Conservation (phyloP, 2,113 vertebrate genomes). For the Neogale vison region DNA sequence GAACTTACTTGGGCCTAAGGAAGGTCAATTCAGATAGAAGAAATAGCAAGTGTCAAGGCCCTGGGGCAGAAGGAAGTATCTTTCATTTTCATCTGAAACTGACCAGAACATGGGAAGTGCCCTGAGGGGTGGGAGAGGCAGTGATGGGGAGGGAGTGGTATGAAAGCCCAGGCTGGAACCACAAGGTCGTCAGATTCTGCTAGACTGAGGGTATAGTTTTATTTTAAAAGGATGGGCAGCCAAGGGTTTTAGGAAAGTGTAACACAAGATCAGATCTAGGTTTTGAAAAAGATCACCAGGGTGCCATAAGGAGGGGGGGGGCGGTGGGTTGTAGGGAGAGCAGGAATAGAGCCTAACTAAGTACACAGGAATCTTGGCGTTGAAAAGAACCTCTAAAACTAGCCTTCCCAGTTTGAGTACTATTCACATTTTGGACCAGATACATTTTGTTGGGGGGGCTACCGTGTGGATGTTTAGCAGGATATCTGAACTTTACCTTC, state of each 20-base stretch:
- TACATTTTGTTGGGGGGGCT: neutral
- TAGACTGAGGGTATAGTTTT: neutral
- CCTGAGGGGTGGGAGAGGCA: neutral
- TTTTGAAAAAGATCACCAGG: neutral
- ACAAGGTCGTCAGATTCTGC: neutral
- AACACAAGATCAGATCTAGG: neutral
- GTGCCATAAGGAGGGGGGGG: neutral
- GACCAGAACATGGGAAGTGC: neutral
- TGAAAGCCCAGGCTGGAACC: neutral
- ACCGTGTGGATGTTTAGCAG: neutral
- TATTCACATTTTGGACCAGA: neutral
- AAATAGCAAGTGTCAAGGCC: constrained; percentile 35
- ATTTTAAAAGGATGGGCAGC: neutral
- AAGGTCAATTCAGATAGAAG: constrained; percentile 19
- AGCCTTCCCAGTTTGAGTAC: neutral
- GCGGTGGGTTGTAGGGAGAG: neutral
- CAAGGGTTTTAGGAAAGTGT: neutral
- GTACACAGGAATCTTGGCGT: neutral
- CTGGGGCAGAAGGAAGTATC: constrained; percentile 14
- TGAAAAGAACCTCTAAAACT: neutral
- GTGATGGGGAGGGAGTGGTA: neutral
- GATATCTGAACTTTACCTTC: neutral
- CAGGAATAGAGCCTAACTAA: neutral
- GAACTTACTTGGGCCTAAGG: constrained; percentile 17
- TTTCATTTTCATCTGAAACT: constrained; percentile 28